A percentile compares a stretch with the other conserved stretches of the same genome.
Evolutionary conservation across 2,113 vertebrate genomes (phyloP).

Genomic region (Dissostichus mawsoni): DNA sequence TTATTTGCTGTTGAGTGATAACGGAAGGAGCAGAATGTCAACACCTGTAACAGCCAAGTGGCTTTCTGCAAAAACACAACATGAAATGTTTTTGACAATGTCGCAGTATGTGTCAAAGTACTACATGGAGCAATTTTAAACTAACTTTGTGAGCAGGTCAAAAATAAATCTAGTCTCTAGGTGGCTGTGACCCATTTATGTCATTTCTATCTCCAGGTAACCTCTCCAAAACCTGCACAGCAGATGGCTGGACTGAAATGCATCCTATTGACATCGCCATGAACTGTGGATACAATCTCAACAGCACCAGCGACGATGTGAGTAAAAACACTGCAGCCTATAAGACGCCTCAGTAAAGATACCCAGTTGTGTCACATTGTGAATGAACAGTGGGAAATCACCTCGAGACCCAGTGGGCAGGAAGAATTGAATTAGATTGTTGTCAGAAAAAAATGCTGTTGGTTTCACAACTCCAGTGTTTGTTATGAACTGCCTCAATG

Average conservation of each 20-base stretch:
- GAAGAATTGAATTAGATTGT: constrained; percentile 30
- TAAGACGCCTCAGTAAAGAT: neutral
- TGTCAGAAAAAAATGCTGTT: constrained; percentile 12
- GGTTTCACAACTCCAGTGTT: neutral
- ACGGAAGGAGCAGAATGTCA: constrained; percentile 13
- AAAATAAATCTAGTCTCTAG: neutral
- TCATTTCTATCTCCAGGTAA: constrained; percentile 84
- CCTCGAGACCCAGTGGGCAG: constrained; percentile 39
- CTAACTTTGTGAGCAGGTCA: neutral
- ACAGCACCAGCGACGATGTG: constrained; percentile 82
- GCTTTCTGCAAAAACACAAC: constrained; percentile 23
- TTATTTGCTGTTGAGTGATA: neutral
- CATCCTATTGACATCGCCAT: constrained; percentile 83
- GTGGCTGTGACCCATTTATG: constrained; percentile 41
- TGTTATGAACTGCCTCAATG: neutral
- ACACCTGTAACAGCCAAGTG: neutral
- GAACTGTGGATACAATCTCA: constrained; percentile 89
- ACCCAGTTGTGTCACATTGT: neutral
- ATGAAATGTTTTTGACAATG: neutral
- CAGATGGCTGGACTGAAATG: constrained; percentile 89
- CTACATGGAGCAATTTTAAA: neutral
- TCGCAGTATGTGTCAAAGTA: neutral
- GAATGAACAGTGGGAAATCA: constrained; percentile 31
- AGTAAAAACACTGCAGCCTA: constrained; percentile 73
- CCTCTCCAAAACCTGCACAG: constrained; percentile 91